Percentiles rank a stretch among this genome's conserved stretches.
These are phyloP conservation scores for Agapornis roseicollis DNA, from an alignment of 2,113 vertebrate genomes.

Conservation along the genomic window DNA sequence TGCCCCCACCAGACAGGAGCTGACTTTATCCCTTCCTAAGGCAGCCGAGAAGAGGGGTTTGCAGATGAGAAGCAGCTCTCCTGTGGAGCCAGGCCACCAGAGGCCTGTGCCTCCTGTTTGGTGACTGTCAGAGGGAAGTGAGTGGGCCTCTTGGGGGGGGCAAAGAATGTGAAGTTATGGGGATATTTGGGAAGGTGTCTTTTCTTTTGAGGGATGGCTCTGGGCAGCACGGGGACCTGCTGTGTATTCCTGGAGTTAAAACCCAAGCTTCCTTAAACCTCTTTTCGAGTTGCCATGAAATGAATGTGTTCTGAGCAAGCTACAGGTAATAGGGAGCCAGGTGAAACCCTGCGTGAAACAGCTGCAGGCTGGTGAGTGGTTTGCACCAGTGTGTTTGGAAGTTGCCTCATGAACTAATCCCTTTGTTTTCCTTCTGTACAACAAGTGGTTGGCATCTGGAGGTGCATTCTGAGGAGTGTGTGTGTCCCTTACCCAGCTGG, in stretches of 20 bases:
- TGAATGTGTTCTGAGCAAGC: neutral
- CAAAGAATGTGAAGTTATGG: neutral
- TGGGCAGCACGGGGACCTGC: rapidly evolving
- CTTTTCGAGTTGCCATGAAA: neutral
- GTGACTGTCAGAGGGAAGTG: neutral
- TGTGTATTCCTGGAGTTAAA: neutral
- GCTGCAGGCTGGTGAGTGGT: neutral
- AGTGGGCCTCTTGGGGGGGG: neutral
- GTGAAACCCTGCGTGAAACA: neutral
- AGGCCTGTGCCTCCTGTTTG: neutral
- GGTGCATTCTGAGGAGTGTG: neutral
- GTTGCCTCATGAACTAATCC: neutral
- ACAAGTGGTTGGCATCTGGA: constrained; percentile 40
- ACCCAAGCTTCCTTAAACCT: neutral
- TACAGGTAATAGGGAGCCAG: neutral
- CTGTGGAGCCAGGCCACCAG: neutral
- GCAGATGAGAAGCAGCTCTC: neutral
- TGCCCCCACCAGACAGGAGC: constrained; percentile 4
- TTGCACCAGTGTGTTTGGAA: neutral
- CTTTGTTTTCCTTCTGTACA: neutral
- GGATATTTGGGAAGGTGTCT: neutral
- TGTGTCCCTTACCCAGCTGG: neutral
- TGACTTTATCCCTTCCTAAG: neutral
- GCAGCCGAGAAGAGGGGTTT: neutral
- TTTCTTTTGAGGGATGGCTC: neutral